These are phyloP conservation scores for Cenopis cana DNA, from an alignment of 2,888 invertebrate species.

Conservation along the genomic window DNA sequence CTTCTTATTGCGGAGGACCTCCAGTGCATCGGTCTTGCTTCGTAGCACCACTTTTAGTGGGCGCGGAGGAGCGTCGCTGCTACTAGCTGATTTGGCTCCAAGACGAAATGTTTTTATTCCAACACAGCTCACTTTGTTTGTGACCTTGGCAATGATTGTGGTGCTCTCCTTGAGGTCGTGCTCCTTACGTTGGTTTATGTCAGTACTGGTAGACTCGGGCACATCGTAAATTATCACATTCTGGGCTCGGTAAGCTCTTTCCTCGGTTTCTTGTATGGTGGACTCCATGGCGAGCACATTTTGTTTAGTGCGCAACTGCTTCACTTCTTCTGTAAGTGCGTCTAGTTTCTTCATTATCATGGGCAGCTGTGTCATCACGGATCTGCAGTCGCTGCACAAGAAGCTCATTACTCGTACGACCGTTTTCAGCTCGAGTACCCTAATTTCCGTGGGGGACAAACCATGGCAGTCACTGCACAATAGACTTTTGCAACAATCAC, in stretches of 20 bases:
- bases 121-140: not conserved
- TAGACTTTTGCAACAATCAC: slow-evolving; percentile 1
- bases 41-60: not conserved
- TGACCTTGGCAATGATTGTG: not conserved
- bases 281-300: slow-evolving; percentile 1
- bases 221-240: slow-evolving; percentile 5
- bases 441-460: not conserved
- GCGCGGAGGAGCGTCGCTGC: not conserved
- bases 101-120: not conserved
- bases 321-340: not conserved
- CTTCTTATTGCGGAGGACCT: not conserved
- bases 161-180: not conserved
- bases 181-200: not conserved
- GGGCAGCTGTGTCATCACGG: not conserved
- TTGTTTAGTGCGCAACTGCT: not conserved
- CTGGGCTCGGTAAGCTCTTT: not conserved
- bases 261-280: not conserved
- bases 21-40: not conserved
- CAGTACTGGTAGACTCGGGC: not conserved
- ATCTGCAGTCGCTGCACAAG: not conserved
- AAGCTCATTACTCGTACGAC: not conserved
- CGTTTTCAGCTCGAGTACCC: not conserved
- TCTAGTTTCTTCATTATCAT: not conserved
- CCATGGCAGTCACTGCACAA: slow-evolving; percentile 3
- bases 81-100: not conserved